These are phyloP conservation scores for Globia sparganii DNA, from an alignment of 2,888 invertebrate species.

Conservation along the genomic window DNA sequence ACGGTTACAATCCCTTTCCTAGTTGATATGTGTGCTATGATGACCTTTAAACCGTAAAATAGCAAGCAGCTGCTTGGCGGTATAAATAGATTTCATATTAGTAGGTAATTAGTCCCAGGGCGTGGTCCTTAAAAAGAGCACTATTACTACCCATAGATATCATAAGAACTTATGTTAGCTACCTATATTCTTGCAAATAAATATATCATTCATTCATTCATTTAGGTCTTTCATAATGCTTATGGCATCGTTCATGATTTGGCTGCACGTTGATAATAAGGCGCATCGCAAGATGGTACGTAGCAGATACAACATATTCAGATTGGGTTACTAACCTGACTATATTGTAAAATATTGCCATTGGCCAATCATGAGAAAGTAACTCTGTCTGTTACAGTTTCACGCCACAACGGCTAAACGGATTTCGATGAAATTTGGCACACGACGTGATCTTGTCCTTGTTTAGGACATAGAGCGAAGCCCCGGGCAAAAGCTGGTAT, in stretches of 20 bases:
- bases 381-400: background rate
- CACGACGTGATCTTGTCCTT: too few relatives aligned
- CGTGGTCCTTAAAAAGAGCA: background rate
- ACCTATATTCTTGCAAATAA: too few relatives aligned
- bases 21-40: too few relatives aligned
- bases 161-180: too few relatives aligned
- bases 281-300: background rate
- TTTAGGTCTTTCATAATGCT: background rate
- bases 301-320: slow-evolving; percentile 1
- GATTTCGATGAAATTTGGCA: background rate
- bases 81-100: background rate
- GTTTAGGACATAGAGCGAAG: background rate
- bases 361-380: background rate
- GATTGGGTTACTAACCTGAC: too few relatives aligned
- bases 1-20: too few relatives aligned
- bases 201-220: too few relatives aligned
- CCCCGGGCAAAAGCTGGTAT: accelerated
- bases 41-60: background rate
- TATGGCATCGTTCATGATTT: background rate
- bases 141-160: too few relatives aligned
- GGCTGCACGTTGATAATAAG: too few relatives aligned
- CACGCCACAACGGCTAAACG: background rate
- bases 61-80: background rate
- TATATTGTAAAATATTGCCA: background rate
- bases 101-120: background rate